Base-by-base conservation (phyloP, 2,113 vertebrate genomes). In the Xenopus laevis region DNA sequence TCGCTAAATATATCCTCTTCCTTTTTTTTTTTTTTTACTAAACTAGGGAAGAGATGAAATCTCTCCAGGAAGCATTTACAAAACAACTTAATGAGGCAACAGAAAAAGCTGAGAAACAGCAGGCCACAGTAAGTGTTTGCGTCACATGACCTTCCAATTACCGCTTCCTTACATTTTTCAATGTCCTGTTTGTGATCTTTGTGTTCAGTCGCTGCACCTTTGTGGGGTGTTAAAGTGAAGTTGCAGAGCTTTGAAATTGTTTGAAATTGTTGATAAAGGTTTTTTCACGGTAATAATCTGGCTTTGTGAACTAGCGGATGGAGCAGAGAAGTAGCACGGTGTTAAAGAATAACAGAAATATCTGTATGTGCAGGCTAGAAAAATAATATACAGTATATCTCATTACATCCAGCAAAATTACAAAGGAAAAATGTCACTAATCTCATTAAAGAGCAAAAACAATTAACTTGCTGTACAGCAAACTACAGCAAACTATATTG, bases 41-140 rank as follows among this genome's bases (percentile, higher is more conserved):
- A 87, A 80, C 72, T 72, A 99, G 97, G 88, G 93, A 98, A 87
- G 95, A 98, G 92, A 96, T 98, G 94, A 98, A 95, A 87, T 94
- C 94, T 82, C 94, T 99, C 78, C 96, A 99, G 90, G 91, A 93
- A 73, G 88, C 95, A 80, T 89, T 99, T 87, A 94, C 96, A 87
- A 98, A 96, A 87, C 95, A 98, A 83, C 93, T 98, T 87, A 95
- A 97, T 81, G 96, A 97, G 82, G 94, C 95, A 74, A 83, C 92
- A 47, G 95, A 96, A 86, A 93, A 89, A 84, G 94, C 94, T 7
- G 95, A 98, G 83, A 98, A 99, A 82, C 95, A 98, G 81, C 94
- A 97, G 84, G 95, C 95, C 72, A 98, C 95, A 0, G 96, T 99
- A 87, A 97, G 95, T 92, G 74, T 65, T 63, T 69, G 27, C 23